These are phyloP conservation scores for Alethe castanea DNA, from an alignment of 2,113 vertebrate species.

Conservation along the genomic window DNA sequence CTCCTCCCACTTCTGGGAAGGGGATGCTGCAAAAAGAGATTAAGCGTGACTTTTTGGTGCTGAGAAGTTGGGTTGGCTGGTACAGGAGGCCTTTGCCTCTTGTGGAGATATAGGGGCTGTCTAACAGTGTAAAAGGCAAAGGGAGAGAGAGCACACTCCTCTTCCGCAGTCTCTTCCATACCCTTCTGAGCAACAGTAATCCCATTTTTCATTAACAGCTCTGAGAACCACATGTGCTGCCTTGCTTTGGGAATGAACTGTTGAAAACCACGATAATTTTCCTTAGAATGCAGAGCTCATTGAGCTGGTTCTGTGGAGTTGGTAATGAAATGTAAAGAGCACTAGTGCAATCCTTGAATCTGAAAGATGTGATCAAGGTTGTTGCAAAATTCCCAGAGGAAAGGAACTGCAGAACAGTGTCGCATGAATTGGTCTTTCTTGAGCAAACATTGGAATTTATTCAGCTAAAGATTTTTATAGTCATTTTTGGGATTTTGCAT, in stretches of 20 bases:
- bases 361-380: neutral
- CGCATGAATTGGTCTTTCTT: neutral
- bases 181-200: neutral
- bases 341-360: neutral
- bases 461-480: neutral
- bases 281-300: neutral
- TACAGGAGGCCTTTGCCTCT: neutral
- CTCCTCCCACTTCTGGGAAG: neutral
- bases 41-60: neutral
- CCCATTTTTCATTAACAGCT: neutral
- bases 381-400: neutral
- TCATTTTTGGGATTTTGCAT: neutral
- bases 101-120: neutral
- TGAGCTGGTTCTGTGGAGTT: neutral
- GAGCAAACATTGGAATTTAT: neutral
- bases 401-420: neutral
- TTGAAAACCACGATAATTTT: neutral
- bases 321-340: neutral
- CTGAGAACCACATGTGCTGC: neutral
- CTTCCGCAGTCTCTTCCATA: neutral
- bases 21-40: neutral
- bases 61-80: neutral
- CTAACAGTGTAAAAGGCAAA: neutral
- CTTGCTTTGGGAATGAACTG: neutral
- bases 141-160: neutral